Evolutionary conservation across 2,888 invertebrate genomes (phyloP).

Genomic region (Axea sp.): DNA sequence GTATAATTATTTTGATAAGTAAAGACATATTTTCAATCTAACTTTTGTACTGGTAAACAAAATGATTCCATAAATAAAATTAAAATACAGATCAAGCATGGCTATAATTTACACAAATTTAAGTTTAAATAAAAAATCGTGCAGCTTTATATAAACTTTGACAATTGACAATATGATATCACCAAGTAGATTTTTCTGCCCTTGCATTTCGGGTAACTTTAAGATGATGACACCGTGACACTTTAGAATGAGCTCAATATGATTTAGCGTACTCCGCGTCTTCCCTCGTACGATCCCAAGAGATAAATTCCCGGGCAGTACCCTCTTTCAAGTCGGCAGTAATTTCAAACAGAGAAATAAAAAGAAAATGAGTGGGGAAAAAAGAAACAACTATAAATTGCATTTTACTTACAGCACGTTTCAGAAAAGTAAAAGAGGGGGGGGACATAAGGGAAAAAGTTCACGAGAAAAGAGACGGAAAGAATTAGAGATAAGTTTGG

Average conservation of each 20-base stretch:
- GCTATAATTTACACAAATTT: too few species aligned
- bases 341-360: slow-evolving; percentile 11
- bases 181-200: slow-evolving; percentile 5
- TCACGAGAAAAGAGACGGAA: too few species aligned
- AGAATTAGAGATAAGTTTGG: too few species aligned
- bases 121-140: too few species aligned
- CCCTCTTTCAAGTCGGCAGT: too few species aligned
- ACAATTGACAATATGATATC: slow-evolving; percentile 16
- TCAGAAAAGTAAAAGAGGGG: background rate
- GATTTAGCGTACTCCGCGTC: slow-evolving; percentile 37
- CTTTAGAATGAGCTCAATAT: slow-evolving; percentile 36
- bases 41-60: too few species aligned
- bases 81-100: too few species aligned
- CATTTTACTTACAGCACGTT: slow-evolving; percentile 21
- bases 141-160: too few species aligned
- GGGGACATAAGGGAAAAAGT: background rate
- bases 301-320: slow-evolving; percentile 39
- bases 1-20: too few species aligned
- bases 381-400: slow-evolving; percentile 10
- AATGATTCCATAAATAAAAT: too few species aligned
- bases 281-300: slow-evolving; percentile 25
- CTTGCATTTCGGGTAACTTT: slow-evolving; percentile 25
- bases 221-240: slow-evolving; percentile 44
- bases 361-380: background rate
- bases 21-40: too few species aligned